Conservation (phyloP, 2,888 invertebrate species). For the Polyommatus icarus region DNA sequence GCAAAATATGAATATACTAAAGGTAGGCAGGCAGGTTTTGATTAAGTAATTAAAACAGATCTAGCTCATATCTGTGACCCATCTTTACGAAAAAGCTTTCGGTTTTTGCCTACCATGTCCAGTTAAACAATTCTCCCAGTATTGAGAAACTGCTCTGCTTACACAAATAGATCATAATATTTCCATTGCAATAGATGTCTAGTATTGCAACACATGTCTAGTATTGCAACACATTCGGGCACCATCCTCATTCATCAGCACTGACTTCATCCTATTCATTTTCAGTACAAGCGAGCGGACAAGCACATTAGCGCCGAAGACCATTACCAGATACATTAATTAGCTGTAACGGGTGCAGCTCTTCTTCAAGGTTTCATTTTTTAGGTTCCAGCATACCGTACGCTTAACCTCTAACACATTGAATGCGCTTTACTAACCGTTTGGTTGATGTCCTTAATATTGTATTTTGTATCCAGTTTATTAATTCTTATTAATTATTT, state of each 20-base stretch:
- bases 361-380: constrained; percentile 68
- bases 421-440: constrained; percentile 64
- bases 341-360: constrained; percentile 58
- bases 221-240: constrained; percentile 9
- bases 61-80: no score
- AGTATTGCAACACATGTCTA: constrained; percentile 11
- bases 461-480: neutral
- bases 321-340: constrained; percentile 58
- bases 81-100: no score
- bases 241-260: constrained; percentile 38
- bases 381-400: constrained; percentile 57
- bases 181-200: constrained; percentile 19
- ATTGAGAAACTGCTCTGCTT: neutral
- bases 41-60: no score
- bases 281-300: constrained; percentile 78
- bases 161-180: neutral
- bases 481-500: constrained; percentile 3
- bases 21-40: no score
- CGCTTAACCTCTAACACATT: constrained; percentile 53
- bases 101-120: neutral
- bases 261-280: constrained; percentile 67
- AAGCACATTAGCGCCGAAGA: constrained; percentile 74
- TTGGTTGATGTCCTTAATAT: constrained; percentile 23
- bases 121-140: neutral
- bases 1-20: neutral